Evolutionary conservation across 1,140 invertebrate species (phyloP), one percentile per base, ranked within the genome.

Genomic region (Euura saliciscinereae): DNA sequence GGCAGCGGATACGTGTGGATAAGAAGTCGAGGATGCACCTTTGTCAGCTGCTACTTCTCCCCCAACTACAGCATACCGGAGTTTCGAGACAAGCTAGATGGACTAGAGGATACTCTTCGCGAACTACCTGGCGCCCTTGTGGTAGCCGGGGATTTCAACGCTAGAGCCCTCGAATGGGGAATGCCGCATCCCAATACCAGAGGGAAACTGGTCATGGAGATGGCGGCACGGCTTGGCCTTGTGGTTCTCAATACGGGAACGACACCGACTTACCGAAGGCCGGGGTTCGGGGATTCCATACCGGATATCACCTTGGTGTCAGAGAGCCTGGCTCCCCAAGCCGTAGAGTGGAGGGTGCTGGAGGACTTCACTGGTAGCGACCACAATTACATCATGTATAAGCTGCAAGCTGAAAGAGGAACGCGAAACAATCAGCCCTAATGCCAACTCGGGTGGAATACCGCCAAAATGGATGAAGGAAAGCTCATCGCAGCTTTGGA

Each of bases 311-410:
- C 73, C 45, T 43, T 71, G 66, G 69, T 66, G 13, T 51, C 71
- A 13, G 71, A 73, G 45, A 51, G 66, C 43, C 46, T 64, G 44
- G 45, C 65, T 45, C 59, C 70, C 44, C 70, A n/a, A 68, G 64
- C 64, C 10, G 67, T 8, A 43, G 46, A 65, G 8, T 74, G 66
- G 65, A 70, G 67, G 69, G 71, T 73, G 75, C 44, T 65, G 69
- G 64, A 69, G 64, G 72, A 71, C 72, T 74, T 71, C 43, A 74
- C 73, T 42, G 73, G 69, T 66, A 74, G 73, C 64, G 73, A 74
- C 44, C 69, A 74, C 69, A 69, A 74, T 65, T 74, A 71, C 65
- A 74, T 74, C 45, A 67, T 64, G 10, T 74, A 71, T 46, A 8
- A 44, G n/a, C 68, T 73, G 71, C 45, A 64, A 45, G 71, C 64